A percentile compares a stretch with the other conserved stretches of the same genome.
phyloP scores from a whole-genome alignment of 2,888 invertebrate species.

The Erannis defoliaria region DNA sequence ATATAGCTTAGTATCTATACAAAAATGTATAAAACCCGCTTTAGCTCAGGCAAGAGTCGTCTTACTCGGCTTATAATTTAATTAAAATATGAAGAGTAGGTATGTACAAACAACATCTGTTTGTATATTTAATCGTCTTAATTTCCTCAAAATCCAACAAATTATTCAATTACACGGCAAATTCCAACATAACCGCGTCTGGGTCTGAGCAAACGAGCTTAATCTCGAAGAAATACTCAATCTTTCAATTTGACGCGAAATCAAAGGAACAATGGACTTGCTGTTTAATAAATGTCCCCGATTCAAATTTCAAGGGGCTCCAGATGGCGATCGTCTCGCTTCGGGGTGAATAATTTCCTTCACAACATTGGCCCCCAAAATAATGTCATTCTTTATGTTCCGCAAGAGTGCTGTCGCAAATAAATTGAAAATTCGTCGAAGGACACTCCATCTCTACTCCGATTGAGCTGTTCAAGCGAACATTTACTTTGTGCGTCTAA shows the following conservation, averaged over 20 bases:
- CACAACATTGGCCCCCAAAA: constrained; percentile 62
- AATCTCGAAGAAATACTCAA: constrained; percentile 46
- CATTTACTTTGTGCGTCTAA: constrained; percentile 47
- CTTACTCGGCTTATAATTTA: constrained; percentile 9
- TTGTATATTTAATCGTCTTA: constrained; percentile 26
- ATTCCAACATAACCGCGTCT: constrained; percentile 37
- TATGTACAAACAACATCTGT: constrained; percentile 8
- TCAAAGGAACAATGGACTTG: constrained; percentile 64
- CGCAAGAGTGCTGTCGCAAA: constrained; percentile 58
- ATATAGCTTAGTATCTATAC: not conserved
- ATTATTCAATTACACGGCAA: constrained; percentile 37
- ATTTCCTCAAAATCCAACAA: constrained; percentile 31
- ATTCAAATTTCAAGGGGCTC: constrained; percentile 69
- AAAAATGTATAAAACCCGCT: not conserved
- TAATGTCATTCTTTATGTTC: constrained; percentile 61
- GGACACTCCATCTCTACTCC: constrained; percentile 34
- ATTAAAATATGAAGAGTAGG: constrained; percentile 19
- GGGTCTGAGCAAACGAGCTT: constrained; percentile 41
- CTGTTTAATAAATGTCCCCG: constrained; percentile 70
- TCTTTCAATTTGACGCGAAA: constrained; percentile 59
- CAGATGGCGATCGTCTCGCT: constrained; percentile 69
- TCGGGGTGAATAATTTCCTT: constrained; percentile 69
- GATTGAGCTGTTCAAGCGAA: constrained; percentile 54
- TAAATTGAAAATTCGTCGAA: constrained; percentile 59
- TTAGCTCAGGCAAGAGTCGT: not conserved